Percentiles rank a stretch among this genome's conserved stretches.
These are phyloP conservation scores for Alfaro cultratus DNA, from an alignment of 2,797 vertebrate genomes.

Conservation along the genomic window DNA sequence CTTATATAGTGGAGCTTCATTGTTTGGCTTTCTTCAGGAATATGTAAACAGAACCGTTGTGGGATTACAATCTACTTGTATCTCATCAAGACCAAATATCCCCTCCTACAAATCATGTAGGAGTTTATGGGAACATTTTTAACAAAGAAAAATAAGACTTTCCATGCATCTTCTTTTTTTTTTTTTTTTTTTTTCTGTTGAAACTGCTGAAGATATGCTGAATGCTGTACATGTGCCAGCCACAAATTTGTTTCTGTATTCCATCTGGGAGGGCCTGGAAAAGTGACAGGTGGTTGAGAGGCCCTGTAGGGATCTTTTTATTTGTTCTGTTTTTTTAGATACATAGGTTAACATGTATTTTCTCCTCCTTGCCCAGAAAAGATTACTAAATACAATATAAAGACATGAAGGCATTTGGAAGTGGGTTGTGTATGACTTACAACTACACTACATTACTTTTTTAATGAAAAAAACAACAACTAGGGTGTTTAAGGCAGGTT, in stretches of 20 bases:
- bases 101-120: conserved; percentile 18
- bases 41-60: conserved; percentile 46
- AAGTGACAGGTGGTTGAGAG: conserved; percentile 2
- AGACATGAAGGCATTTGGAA: background rate
- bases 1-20: conserved; percentile 16
- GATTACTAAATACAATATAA: background rate
- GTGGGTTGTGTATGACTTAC: background rate
- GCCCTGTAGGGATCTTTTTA: background rate
- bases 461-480: background rate
- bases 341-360: background rate
- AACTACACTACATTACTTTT: background rate
- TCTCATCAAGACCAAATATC: conserved; percentile 7
- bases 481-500: conserved; percentile 8
- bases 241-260: background rate
- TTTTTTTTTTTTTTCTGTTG: background rate
- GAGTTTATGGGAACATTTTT: conserved; percentile 4
- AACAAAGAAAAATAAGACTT: background rate
- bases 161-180: background rate
- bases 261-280: background rate
- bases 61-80: conserved; percentile 28
- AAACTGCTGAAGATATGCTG: conserved; percentile 2
- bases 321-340: background rate
- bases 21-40: conserved; percentile 24
- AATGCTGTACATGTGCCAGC: background rate
- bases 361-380: background rate